These are phyloP conservation scores for Magallana ariakensis DNA, from an alignment of 1,140 invertebrate genomes.

Conservation along the genomic window DNA sequence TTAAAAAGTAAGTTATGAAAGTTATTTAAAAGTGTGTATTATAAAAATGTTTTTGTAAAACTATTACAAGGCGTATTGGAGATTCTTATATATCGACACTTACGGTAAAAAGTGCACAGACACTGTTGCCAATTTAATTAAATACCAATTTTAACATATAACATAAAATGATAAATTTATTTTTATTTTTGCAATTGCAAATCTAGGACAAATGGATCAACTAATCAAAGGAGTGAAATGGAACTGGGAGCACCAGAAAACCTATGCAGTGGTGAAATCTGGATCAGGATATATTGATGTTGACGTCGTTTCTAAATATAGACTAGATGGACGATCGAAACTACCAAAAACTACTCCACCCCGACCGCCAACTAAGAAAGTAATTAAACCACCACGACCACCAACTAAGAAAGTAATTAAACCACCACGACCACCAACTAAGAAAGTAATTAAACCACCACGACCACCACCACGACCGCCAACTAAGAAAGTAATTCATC, in stretches of 20 bases:
- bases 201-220: background rate
- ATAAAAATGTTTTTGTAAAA: no score
- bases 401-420: background rate
- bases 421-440: no score
- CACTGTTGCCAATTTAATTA: no score
- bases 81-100: no score
- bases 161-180: no score
- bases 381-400: background rate
- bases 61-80: no score
- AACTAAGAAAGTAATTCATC: background rate
- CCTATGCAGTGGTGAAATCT: background rate
- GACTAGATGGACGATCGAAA: background rate
- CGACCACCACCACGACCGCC: background rate
- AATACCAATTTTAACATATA: no score
- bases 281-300: background rate
- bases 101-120: no score
- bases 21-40: no score
- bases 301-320: slow-evolving; percentile 28
- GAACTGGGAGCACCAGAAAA: slow-evolving; percentile 19
- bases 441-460: no score
- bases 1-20: no score
- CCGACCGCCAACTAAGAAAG: background rate
- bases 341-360: background rate
- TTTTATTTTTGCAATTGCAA: background rate
- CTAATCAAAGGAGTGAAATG: background rate